A percentile compares a stretch with the other conserved stretches of the same genome.
phyloP scores from a whole-genome alignment of 2,888 invertebrate genomes.

The Lamproptera curius region DNA sequence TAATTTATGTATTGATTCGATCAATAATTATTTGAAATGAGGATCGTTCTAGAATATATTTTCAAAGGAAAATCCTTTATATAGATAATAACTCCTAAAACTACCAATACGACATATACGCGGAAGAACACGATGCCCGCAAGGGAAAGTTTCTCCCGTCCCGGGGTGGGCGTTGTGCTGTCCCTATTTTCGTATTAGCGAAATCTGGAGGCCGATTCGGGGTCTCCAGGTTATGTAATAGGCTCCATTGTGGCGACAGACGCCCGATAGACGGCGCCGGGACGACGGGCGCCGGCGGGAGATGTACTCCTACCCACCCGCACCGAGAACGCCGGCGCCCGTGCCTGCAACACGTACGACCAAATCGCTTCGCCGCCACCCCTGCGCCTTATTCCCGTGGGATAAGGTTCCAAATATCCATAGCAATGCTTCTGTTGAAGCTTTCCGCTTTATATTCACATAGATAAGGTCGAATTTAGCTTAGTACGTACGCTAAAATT shows the following conservation, averaged over 20 bases:
- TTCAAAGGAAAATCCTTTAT: too few relatives aligned
- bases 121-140: neutral
- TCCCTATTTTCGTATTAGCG: constrained; percentile 20
- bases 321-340: constrained; percentile 51
- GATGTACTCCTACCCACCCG: constrained; percentile 35
- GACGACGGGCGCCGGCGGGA: constrained; percentile 72
- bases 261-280: constrained; percentile 70
- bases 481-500: constrained; percentile 14
- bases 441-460: too few relatives aligned
- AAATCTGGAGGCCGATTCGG: constrained; percentile 18
- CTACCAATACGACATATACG: neutral
- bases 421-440: too few relatives aligned
- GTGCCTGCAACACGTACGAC: constrained; percentile 37
- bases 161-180: constrained; percentile 19
- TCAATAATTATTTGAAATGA: too few relatives aligned
- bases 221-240: constrained; percentile 52
- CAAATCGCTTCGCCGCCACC: constrained; percentile 6
- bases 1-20: too few relatives aligned
- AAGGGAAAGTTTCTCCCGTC: constrained; percentile 15
- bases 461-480: neutral
- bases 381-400: neutral
- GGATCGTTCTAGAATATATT: too few relatives aligned
- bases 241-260: constrained; percentile 61
- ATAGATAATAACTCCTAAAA: too few relatives aligned
- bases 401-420: constrained; percentile 3